Evolutionary conservation across 2,888 invertebrate species (phyloP).

Genomic region (Cyrtodaria siliqua): DNA sequence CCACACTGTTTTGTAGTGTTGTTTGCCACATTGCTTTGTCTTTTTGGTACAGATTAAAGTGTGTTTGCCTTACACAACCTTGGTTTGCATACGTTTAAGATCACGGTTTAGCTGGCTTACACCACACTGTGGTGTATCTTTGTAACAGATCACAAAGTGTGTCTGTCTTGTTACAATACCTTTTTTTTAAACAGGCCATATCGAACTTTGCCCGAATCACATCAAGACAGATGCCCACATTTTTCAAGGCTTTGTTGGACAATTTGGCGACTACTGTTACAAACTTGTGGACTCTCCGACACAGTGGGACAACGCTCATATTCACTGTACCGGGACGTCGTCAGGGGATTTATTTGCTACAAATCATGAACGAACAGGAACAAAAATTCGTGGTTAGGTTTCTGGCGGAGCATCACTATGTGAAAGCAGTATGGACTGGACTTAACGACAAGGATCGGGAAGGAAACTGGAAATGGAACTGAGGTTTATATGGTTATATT

Average conservation of each 20-base stretch:
- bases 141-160: too few relatives aligned
- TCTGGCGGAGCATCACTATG: background rate
- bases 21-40: too few relatives aligned
- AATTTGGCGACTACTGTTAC: slow-evolving; percentile 6
- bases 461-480: slow-evolving; percentile 1
- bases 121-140: too few relatives aligned
- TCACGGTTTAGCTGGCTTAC: too few relatives aligned
- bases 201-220: background rate
- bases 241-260: background rate
- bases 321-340: background rate
- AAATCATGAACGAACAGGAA: background rate
- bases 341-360: background rate
- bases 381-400: slow-evolving; percentile 1
- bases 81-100: too few relatives aligned
- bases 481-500: background rate
- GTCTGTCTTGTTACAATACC: too few relatives aligned
- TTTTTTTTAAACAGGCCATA: slow-evolving; percentile 9
- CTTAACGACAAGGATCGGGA: slow-evolving; percentile 3
- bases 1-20: too few relatives aligned
- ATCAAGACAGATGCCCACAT: background rate
- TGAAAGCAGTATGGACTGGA: background rate
- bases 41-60: too few relatives aligned
- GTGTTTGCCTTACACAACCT: too few relatives aligned
- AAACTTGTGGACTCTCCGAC: background rate
- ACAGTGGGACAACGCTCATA: background rate